Percentiles rank a stretch among this genome's conserved stretches.
Evolutionary conservation across 2,888 invertebrate genomes (phyloP).

Genomic region (Listrodromus nycthemerus): DNA sequence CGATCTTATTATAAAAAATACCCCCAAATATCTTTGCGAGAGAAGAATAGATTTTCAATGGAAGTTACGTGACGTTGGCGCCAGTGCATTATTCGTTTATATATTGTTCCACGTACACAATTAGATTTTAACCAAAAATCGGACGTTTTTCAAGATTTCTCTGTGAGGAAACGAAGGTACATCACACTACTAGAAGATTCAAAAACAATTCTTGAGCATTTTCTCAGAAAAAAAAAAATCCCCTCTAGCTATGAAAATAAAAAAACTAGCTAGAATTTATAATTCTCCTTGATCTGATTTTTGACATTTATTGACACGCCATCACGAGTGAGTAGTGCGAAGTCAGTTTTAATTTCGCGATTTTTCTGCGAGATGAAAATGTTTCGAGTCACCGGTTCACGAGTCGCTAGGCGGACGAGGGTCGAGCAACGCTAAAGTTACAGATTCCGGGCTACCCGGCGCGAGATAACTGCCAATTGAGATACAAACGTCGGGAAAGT

Average conservation of each 20-base stretch:
- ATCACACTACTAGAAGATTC: background rate
- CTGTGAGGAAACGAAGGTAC: background rate
- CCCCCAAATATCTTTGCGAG: constrained; percentile 7
- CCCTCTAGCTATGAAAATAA: no score
- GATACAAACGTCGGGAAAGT: constrained; percentile 17
- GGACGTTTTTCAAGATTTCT: background rate
- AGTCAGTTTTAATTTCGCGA: no score
- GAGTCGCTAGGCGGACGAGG: background rate
- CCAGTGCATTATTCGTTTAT: background rate
- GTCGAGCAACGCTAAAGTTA: background rate
- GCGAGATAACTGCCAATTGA: background rate
- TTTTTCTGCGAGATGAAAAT: background rate
- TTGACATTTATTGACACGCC: no score
- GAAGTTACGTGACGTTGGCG: background rate
- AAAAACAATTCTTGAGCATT: background rate
- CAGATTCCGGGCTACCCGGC: background rate
- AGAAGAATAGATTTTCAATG: no score
- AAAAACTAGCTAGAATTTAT: no score
- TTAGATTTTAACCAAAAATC: background rate
- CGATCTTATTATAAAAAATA: background rate
- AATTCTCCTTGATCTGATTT: no score
- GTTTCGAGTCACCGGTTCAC: background rate
- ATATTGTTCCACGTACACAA: background rate
- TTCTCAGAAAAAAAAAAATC: background rate
- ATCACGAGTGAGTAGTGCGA: no score